These are phyloP conservation scores for Ptilorrhoa leucosticta DNA, from an alignment of 2,113 vertebrate genomes.

Conservation along the genomic window DNA sequence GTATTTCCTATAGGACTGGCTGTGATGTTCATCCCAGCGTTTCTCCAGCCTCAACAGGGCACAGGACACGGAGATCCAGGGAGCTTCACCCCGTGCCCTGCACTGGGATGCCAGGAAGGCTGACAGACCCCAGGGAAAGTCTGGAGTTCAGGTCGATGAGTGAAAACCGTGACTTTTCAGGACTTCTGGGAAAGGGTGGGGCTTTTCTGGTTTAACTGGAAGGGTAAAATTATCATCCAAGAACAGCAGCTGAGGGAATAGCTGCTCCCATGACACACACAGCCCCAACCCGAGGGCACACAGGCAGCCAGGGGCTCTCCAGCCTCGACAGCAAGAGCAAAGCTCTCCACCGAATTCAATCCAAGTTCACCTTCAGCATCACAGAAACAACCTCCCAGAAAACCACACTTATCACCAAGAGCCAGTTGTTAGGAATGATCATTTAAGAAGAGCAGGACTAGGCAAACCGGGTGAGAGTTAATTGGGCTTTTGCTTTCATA, in stretches of 20 bases:
- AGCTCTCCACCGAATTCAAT: neutral
- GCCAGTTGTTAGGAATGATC: neutral
- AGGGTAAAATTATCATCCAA: neutral
- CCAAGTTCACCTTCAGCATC: neutral
- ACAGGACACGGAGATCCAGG: fast-evolving
- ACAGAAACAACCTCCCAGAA: neutral
- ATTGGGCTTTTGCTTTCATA: neutral
- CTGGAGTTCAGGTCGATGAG: fast-evolving
- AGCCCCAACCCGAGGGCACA: fast-evolving
- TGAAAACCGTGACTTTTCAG: neutral
- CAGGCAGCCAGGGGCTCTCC: fast-evolving
- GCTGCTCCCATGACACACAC: neutral
- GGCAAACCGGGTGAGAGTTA: neutral
- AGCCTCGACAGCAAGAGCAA: neutral
- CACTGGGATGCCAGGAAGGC: neutral
- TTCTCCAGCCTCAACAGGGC: neutral
- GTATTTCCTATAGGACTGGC: neutral
- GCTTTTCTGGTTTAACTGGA: neutral
- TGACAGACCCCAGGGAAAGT: neutral
- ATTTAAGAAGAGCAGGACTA: neutral
- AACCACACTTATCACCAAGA: neutral
- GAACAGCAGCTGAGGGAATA: neutral
- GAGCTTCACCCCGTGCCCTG: neutral
- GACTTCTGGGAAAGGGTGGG: neutral
- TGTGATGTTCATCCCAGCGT: neutral